Evolutionary conservation across 2,888 invertebrate species (phyloP), one percentile per base, ranked within the genome.

Genomic region (Eupithecia pulchellata): DNA sequence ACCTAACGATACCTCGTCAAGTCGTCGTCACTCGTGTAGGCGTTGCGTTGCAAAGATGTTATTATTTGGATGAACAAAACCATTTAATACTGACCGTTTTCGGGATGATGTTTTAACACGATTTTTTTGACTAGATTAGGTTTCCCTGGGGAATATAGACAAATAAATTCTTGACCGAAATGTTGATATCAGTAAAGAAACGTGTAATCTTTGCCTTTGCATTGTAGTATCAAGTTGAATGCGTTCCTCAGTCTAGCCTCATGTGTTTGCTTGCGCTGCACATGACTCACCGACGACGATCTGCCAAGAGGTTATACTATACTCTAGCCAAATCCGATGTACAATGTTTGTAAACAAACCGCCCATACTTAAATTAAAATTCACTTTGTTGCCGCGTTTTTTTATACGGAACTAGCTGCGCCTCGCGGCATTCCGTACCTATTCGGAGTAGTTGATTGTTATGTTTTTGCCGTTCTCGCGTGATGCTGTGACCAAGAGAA

Each of bases 261-360:
- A 47, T 20, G 42, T 2, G 42, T n/a, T n/a, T n/a, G 8, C n/a
- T n/a, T n/a, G n/a, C n/a, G n/a, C n/a, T n/a, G 20, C 20, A 47
- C 11, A 47, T 47, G 47, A 47, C 47, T 47, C 47, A 47, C 47
- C 47, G 42, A 47, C 47, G 20, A 20, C 47, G 42, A 47, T 20
- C 20, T 2, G 47, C 47, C 20, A 47, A 20, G 47, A 20, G 20
- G 9, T 47, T 20, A 20, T 47, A 47, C 20, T 47, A n/a, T n/a
- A n/a, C n/a, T n/a, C n/a, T n/a, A n/a, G n/a, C n/a, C n/a, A n/a
- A n/a, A n/a, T n/a, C n/a, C n/a, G n/a, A n/a, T n/a, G n/a, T n/a
- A n/a, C n/a, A n/a, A n/a, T n/a, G n/a, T n/a, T n/a, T n/a, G n/a
- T n/a, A n/a, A n/a, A n/a, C n/a, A n/a, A n/a, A n/a, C n/a, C n/a